A percentile compares a stretch with the other conserved stretches of the same genome.
Conservation (phyloP, 1,140 invertebrate genomes). For the Odontomachus brunneus region DNA sequence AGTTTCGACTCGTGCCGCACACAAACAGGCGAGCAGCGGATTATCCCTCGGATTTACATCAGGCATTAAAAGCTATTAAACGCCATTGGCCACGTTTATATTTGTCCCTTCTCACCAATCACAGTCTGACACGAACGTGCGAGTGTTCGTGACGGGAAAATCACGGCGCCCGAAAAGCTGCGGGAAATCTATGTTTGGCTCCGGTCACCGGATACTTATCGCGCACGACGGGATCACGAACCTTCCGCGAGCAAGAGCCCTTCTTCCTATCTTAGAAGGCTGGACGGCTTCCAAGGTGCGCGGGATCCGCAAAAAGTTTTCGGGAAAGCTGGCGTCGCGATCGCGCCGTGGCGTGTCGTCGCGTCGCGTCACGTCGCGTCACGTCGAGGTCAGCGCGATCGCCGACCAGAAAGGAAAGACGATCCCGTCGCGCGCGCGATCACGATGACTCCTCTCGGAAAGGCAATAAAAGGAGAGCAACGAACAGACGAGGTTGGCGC, state of each 20-base stretch:
- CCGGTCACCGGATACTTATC: constrained; percentile 22
- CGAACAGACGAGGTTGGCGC: constrained; percentile 70
- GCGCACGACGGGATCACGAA: constrained; percentile 8
- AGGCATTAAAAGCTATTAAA: too few species aligned
- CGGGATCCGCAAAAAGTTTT: constrained; percentile 30
- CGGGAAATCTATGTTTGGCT: constrained; percentile 35
- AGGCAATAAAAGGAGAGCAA: constrained; percentile 71
- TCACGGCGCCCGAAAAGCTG: not conserved
- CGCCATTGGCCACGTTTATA: too few species aligned
- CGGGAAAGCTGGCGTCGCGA: constrained; percentile 22
- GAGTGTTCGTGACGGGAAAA: not conserved
- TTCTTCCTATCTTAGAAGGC: not conserved
- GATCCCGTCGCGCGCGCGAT: constrained; percentile 22
- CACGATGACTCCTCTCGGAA: constrained; percentile 56
- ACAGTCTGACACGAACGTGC: too few species aligned
- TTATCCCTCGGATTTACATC: too few species aligned
- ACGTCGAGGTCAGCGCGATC: constrained; percentile 34
- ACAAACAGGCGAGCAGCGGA: too few species aligned
- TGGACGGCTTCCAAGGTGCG: constrained; percentile 39
- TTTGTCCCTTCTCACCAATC: too few species aligned
- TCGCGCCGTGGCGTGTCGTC: too few species aligned
- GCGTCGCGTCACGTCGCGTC: not conserved
- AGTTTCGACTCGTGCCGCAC: too few species aligned
- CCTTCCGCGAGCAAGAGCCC: constrained; percentile 5
- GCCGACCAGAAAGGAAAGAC: constrained; percentile 52